Evolutionary conservation across 2,113 vertebrate species (phyloP), one percentile per base, ranked within the genome.

Genomic region (Labrus mixtus): DNA sequence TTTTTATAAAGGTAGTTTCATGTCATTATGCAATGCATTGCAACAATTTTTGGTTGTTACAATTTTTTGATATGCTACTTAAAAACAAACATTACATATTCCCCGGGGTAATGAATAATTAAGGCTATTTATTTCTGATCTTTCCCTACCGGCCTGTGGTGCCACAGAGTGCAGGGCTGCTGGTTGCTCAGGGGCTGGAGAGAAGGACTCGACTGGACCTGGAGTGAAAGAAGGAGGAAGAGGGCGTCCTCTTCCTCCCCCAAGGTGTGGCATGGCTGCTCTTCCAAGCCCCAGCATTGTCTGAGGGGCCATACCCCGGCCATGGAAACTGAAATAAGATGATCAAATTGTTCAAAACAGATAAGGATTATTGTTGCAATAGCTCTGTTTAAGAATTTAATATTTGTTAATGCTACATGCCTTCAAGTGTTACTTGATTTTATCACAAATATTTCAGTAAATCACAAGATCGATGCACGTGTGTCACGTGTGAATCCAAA

Each of bases 281-380:
- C 85, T 83, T 51, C 88, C 91, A 39, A 89, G 55, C 3, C 91
- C 90, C 8, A 78, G 6, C 73, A 88, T 68, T 8, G 19, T 60
- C 16, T 74, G 64, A 4, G 65, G 46, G 12, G 66, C 20, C 13
- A 77, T 69, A 54, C 83, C 83, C 53, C 3, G 73, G 16, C 87
- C 88, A 6, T 48, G 51, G 64, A 92, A 68, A 84, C 93, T 94
- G 81, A 1, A 81, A 86, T 1, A 69, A 16, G n/a, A 4, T 65
- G 1, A 22, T 72, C 4, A 13, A 2, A 19, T 60, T 57, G 50
- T 29, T 16, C 29, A 29, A 13, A 33, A 33, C 29, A 33, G 39
- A 10, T 41, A 16, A 0, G 15, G 16, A 50, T 22, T 33, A 63
- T 11, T 3, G 3, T n/a, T 58, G 33, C 10, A 57, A 7, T 17